Base-by-base conservation (phyloP, 2,113 vertebrate genomes). In the Eidolon helvum region DNA sequence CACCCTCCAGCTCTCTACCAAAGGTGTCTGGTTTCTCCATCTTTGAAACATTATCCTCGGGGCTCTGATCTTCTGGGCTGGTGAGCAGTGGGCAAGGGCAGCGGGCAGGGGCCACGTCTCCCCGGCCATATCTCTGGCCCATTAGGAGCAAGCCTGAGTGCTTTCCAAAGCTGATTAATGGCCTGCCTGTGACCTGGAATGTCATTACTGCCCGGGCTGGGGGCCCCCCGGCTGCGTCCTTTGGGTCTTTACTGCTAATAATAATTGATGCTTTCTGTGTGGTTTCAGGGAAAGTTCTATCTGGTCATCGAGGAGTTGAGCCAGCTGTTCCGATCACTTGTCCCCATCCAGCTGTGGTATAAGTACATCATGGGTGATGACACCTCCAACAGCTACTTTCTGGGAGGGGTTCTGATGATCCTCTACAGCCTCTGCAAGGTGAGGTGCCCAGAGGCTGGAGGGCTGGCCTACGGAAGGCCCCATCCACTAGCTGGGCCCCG, bases 271-370 rank as follows among this genome's bases (percentile, higher is more conserved):
- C 53, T 85, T n/a, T 97, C 92, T 92, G 10, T 92, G 97, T 92
- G 97, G 88, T 95, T 97, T 30, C 98, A 99, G 99, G 99, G 99
- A 0, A 99, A 99, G 98, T 99, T 99, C 96, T 99, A 99, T 97
- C 98, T 99, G 98, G 94, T 99, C 91, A 99, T 99, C 6, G 99
- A 99, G 97, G 99, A 99, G 98, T 98, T 99, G 98, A 99, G 99
- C 98, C 99, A 99, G 98, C 99, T 99, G 96, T 99, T 99, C 97
- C 99, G 99, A 22, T 99, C 99, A 0, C 98, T 99, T 16, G 99
- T 99, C 30, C 99, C 99, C 97, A 99, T 99, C 99, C 99, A 99
- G 99, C 98, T 99, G 87, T 99, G 99, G 99, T 99, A 99, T 96
- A 99, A 99, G 93, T 99, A 99, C 99, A 99, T 99, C 98, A 99